Evolutionary conservation across 2,797 vertebrate genomes (phyloP).

Genomic region (Buceros bicornis): DNA sequence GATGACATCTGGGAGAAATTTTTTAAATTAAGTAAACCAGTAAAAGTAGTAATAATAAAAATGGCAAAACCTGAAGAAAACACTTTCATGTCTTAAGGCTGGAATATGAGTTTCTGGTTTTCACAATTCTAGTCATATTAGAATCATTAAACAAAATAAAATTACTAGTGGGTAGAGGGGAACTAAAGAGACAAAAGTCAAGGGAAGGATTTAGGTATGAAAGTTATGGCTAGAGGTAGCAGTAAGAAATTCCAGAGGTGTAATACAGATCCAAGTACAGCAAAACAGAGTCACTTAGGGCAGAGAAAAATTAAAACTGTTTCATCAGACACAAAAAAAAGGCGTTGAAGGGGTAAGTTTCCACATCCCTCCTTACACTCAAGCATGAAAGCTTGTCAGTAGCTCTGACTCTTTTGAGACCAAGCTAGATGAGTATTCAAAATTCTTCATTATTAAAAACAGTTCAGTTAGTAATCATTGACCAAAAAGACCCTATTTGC

Average conservation of each 20-base stretch:
- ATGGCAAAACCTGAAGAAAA: neutral
- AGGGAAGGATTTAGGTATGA: neutral
- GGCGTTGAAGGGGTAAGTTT: neutral
- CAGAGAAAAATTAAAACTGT: neutral
- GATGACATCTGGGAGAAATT: neutral
- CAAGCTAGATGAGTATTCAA: neutral
- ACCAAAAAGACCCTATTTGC: neutral
- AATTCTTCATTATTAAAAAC: no score
- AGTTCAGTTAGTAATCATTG: neutral
- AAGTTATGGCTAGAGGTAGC: neutral
- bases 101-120: neutral
- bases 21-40: neutral
- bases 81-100: neutral
- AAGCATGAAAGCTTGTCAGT: neutral
- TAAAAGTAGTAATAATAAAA: neutral
- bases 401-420: neutral
- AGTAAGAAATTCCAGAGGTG: neutral
- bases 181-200: neutral
- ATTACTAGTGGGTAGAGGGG: neutral
- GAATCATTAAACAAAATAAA: neutral
- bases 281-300: neutral
- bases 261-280: neutral
- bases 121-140: neutral
- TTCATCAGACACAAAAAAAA: neutral
- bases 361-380: neutral